Evolutionary conservation across 2,797 vertebrate genomes (phyloP).

Genomic region (Malurus splendens): DNA sequence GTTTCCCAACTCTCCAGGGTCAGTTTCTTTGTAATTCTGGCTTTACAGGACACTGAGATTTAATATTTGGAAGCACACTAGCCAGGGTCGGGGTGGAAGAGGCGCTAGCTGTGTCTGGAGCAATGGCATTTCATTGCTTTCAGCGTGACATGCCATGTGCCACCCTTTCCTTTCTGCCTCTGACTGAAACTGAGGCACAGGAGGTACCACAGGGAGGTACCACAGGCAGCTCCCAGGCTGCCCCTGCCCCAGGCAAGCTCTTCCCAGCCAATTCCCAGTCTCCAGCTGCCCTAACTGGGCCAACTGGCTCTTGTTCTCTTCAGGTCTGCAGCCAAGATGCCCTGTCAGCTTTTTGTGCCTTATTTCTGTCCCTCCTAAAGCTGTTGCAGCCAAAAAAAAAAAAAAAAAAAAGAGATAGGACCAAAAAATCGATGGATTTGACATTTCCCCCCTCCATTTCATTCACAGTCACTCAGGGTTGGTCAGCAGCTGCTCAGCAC

Average conservation of each 20-base stretch:
- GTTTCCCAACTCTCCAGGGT: neutral
- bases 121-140: neutral
- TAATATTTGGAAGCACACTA: neutral
- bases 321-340: neutral
- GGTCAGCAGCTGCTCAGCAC: neutral
- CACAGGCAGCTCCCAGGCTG: neutral
- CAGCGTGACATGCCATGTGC: accelerated
- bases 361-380: neutral
- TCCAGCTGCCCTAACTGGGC: neutral
- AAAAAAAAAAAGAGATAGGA: accelerated
- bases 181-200: neutral
- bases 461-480: accelerated
- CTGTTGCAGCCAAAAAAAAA: neutral
- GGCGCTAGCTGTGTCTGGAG: neutral
- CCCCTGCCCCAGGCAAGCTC: neutral
- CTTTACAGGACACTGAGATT: neutral
- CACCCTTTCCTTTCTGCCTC: neutral
- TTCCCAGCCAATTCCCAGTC: neutral
- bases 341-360: neutral
- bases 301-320: neutral
- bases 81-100: neutral
- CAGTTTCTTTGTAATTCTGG: neutral
- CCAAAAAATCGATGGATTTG: neutral
- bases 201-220: no score
- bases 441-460: neutral